Conservation (phyloP, 2,888 invertebrate species). For the Labia minor region DNA sequence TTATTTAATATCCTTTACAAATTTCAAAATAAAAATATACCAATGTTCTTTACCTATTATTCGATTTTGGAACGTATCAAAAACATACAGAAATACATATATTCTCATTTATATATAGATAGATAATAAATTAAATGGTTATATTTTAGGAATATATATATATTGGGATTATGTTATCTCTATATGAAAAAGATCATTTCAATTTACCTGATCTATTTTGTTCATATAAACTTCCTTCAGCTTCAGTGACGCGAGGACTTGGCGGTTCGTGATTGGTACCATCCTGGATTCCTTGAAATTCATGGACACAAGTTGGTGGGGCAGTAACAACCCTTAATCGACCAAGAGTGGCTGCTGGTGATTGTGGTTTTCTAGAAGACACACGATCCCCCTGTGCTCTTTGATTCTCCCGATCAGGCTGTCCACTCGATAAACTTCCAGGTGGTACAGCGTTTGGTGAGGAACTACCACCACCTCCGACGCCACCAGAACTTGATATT, state of each 20-base stretch:
- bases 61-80: no score
- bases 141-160: no score
- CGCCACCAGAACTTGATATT: not conserved
- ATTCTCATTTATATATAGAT: no score
- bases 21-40: no score
- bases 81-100: no score
- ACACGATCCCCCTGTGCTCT: not conserved
- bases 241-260: not conserved
- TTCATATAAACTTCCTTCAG: not conserved
- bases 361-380: slow-evolving; percentile 8
- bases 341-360: slow-evolving; percentile 49
- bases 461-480: not conserved
- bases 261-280: not conserved
- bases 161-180: no score
- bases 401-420: not conserved
- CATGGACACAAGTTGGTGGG: slow-evolving; percentile 49
- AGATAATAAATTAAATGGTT: no score
- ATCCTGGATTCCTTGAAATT: slow-evolving; percentile 31
- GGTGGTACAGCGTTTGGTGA: not conserved
- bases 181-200: no score
- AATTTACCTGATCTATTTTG: not conserved
- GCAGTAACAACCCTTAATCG: slow-evolving; percentile 59
- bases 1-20: no score
- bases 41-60: no score
- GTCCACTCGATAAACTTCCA: not conserved